Evolutionary conservation across 2,797 vertebrate genomes (phyloP).

Genomic region (Microctenopoma lineatum): DNA sequence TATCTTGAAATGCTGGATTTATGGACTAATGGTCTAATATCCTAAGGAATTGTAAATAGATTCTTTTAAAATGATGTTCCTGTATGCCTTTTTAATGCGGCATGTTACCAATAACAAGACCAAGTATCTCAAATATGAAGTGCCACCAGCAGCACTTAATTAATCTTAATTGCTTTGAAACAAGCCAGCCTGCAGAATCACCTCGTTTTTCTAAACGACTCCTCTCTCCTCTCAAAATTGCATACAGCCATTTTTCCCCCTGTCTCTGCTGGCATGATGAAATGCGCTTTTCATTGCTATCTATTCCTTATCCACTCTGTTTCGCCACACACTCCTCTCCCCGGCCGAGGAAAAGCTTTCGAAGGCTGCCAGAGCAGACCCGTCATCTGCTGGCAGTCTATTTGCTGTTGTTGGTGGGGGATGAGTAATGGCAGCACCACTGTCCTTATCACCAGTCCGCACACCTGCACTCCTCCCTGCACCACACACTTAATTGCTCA

Average conservation of each 20-base stretch:
- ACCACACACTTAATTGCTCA: conserved; percentile 86
- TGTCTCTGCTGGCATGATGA: conserved; percentile 77
- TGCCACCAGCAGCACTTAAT: conserved; percentile 79
- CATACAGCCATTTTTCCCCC: conserved; percentile 62
- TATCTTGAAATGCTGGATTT: conserved; percentile 60
- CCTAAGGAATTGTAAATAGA: conserved; percentile 43
- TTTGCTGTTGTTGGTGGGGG: conserved; percentile 80
- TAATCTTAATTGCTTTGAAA: conserved; percentile 83
- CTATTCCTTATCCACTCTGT: conserved; percentile 79
- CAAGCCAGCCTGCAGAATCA: conserved; percentile 68
- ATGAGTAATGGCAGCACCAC: conserved; percentile 87
- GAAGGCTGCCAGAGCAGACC: conserved; percentile 79
- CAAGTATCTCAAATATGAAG: conserved; percentile 76
- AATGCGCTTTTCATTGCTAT: conserved; percentile 77
- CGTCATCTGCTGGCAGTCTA: conserved; percentile 83
- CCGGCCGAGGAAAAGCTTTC: conserved; percentile 75
- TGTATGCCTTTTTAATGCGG: conserved; percentile 60
- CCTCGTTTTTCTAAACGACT: conserved; percentile 76
- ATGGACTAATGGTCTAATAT: conserved; percentile 47
- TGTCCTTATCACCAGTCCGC: conserved; percentile 84
- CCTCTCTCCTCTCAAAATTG: conserved; percentile 71
- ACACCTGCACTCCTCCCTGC: conserved; percentile 86
- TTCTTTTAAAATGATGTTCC: conserved; percentile 58
- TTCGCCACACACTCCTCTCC: conserved; percentile 72
- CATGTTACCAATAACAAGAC: conserved; percentile 74